Percentiles rank a stretch among this genome's conserved stretches.
Evolutionary conservation across 2,113 vertebrate genomes (phyloP).

Genomic region (Oryzias melastigma): DNA sequence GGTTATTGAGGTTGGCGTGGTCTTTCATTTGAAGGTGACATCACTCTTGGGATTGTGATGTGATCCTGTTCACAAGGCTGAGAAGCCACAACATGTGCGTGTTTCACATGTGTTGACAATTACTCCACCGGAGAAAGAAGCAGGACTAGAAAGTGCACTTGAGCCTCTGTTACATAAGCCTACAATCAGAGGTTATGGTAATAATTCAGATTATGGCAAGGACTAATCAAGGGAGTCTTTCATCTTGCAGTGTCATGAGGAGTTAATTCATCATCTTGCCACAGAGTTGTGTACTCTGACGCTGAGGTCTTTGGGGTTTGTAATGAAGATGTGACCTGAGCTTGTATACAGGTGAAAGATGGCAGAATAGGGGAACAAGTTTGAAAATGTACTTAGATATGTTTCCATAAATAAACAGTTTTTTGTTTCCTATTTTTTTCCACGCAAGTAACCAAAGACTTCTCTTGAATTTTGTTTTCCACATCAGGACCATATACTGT

Average conservation of each 20-base stretch:
- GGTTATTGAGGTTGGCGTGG: constrained; percentile 27
- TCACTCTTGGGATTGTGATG: constrained; percentile 43
- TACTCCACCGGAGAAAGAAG: constrained; percentile 43
- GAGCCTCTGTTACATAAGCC: constrained; percentile 59
- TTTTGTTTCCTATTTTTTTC: constrained; percentile 13
- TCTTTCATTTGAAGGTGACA: constrained; percentile 49
- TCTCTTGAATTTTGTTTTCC: constrained; percentile 6
- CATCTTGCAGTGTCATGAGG: constrained; percentile 50
- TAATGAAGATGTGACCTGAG: constrained; percentile 9
- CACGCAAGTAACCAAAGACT: constrained; percentile 10
- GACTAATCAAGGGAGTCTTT: constrained; percentile 62
- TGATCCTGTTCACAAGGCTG: constrained; percentile 10
- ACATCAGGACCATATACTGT: too few relatives aligned
- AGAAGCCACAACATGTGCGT: constrained; percentile 27
- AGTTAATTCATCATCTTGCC: constrained; percentile 53
- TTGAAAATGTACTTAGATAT: constrained; percentile 32
- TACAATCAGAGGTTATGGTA: constrained; percentile 58
- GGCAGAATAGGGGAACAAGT: constrained; percentile 2
- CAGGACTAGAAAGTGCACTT: constrained; percentile 46
- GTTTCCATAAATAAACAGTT: constrained; percentile 33
- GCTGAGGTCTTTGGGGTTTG: constrained; percentile 10
- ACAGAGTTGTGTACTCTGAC: constrained; percentile 19
- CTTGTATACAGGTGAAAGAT: constrained; percentile 14
- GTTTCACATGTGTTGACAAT: constrained; percentile 59
- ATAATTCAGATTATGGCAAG: constrained; percentile 61